Base-by-base conservation (phyloP, 1,140 invertebrate species). In the Oscheius sp. region DNA sequence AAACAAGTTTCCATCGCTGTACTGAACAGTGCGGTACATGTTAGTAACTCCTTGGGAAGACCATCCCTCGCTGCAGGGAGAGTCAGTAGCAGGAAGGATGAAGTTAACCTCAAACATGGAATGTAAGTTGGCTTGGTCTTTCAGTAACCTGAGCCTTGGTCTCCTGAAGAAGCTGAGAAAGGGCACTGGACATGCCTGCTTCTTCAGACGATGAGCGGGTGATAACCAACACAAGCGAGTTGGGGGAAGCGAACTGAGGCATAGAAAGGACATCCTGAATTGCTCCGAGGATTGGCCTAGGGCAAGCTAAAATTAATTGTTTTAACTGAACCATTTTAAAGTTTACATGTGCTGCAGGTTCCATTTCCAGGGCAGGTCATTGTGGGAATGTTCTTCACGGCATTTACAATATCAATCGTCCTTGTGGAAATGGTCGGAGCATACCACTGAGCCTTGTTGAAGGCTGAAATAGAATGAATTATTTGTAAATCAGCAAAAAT, bases 201-300 rank as follows among this genome's bases (percentile, higher is more conserved):
- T 77, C 75, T 59, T 76, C 75, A 20, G 75, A 58, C 1, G 45
- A 35, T 0, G 74, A 77, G 36, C 62, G 52, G 13, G 77, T 77
- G 65, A 78, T 68, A 0, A 78, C 20, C 31, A 78, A 38, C 31
- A 78, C 59, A 1, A 74, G 49, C 31, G 77, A 78, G 58, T 77
- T 69, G n/a, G 77, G 70, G 20, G 45, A 31, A 3, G 55, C 46
- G 23, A 78, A 75, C 23, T 52, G 31, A 26, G 62, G 45, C 77
- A 77, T 20, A 68, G 52, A 35, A 38, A 64, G 38, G 31, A 68
- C 4, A 34, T 38, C 31, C 10, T 65, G 7, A 7, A 3, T 26
- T 0, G 28, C 7, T 26, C 46, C 4, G 0, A 1, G 2, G n/a
- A 38, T 7, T 26, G 34, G 62, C 2, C 18, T 70, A 28, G 36